A percentile compares a stretch with the other conserved stretches of the same genome.
phyloP scores from a whole-genome alignment of 2,113 vertebrate genomes.

The Anoura caudifer region DNA sequence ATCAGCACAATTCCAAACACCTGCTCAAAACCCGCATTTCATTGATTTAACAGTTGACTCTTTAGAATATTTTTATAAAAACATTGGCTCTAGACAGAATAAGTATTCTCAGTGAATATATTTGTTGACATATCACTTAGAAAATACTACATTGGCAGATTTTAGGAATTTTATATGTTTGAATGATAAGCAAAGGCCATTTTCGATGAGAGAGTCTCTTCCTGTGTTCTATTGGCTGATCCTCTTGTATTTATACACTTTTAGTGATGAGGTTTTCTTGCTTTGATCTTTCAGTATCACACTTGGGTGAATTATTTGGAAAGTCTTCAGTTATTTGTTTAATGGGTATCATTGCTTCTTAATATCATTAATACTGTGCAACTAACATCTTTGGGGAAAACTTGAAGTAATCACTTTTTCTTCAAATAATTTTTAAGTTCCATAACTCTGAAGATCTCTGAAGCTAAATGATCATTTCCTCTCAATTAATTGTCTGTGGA shows the following conservation, averaged over 20 bases:
- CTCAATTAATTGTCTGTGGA: slow-evolving; percentile 48
- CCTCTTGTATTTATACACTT: slow-evolving; percentile 20
- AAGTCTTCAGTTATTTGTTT: slow-evolving; percentile 32
- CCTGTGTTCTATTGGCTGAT: slow-evolving; percentile 16
- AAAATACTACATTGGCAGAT: slow-evolving; percentile 46
- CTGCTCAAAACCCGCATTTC: slow-evolving; percentile 68
- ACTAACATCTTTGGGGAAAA: slow-evolving; percentile 30
- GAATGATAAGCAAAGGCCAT: slow-evolving; percentile 57
- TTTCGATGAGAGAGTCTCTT: slow-evolving; percentile 32
- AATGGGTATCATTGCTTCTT: neutral
- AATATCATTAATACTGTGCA: slow-evolving; percentile 1
- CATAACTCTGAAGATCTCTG: neutral
- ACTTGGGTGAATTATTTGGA: slow-evolving; percentile 42
- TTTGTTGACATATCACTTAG: slow-evolving; percentile 70
- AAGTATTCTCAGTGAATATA: slow-evolving; percentile 65
- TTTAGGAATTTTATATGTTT: slow-evolving; percentile 58
- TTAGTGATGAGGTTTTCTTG: slow-evolving; percentile 16
- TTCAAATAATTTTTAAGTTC: neutral
- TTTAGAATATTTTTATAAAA: slow-evolving; percentile 71
- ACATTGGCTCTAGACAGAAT: slow-evolving; percentile 59
- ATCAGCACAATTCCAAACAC: slow-evolving; percentile 72
- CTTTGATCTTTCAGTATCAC: slow-evolving; percentile 25
- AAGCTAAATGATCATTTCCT: neutral
- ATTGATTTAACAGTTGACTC: slow-evolving; percentile 74
- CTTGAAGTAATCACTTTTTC: slow-evolving; percentile 16